Conservation (phyloP, 1,140 invertebrate genomes). For the Eulimnadia texana region DNA sequence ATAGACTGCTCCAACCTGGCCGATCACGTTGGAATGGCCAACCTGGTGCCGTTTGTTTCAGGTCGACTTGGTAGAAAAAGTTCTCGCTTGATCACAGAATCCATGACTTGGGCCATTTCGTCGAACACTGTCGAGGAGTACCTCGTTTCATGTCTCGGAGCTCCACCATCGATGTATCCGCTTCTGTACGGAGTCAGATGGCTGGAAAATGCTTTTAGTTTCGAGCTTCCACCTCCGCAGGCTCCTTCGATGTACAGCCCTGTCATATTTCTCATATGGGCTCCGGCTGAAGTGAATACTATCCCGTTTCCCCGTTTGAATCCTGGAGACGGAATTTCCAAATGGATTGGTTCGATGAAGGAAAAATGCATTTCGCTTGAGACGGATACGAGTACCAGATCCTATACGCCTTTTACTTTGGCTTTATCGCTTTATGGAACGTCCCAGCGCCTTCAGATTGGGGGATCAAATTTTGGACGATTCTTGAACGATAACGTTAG, state of each 20-base stretch:
- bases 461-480: not conserved
- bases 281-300: no score
- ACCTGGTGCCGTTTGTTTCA: not conserved
- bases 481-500: not conserved
- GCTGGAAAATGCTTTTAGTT: not conserved
- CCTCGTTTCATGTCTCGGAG: not conserved
- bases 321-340: no score
- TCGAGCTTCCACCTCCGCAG: no score
- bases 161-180: not conserved
- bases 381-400: not conserved
- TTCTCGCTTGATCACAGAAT: not conserved
- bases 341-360: no score
- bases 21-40: conserved; percentile 3
- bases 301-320: no score
- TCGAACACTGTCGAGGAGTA: not conserved
- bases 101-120: not conserved
- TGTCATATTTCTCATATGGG: no score
- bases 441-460: not conserved
- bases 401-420: not conserved
- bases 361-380: not conserved
- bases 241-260: no score
- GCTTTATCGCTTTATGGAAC: not conserved
- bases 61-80: not conserved
- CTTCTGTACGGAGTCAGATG: not conserved
- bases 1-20: conserved; percentile 5